Evolutionary conservation across 2,113 vertebrate genomes (phyloP).

Genomic region (Scatophagus argus): DNA sequence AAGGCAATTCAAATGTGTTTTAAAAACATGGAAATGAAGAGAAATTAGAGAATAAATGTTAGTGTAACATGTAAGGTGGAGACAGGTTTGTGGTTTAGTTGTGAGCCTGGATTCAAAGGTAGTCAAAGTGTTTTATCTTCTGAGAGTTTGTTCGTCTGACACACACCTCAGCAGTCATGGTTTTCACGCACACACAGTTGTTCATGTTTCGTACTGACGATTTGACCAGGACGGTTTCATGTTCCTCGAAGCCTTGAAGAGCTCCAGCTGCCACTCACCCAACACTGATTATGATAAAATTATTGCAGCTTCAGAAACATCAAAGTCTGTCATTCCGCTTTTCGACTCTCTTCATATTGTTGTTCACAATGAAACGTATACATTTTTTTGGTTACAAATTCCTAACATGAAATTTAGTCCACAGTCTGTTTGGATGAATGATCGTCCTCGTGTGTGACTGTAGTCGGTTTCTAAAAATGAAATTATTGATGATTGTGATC

Average conservation of each 20-base stretch:
- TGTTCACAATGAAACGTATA: not conserved
- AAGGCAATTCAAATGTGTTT: not conserved
- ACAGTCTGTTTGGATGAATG: not conserved
- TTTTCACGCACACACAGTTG: not conserved
- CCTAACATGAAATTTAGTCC: not conserved
- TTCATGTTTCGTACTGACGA: not conserved
- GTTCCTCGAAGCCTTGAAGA: not conserved
- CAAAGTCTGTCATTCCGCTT: not conserved
- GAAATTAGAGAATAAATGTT: not conserved
- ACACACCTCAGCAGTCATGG: not conserved
- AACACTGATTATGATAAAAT: not conserved
- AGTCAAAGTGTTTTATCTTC: not conserved
- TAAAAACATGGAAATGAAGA: not conserved
- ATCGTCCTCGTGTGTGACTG: not conserved
- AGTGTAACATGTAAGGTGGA: not conserved
- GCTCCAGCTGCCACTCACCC: not conserved
- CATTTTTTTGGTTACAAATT: not conserved
- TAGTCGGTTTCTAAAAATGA: not conserved
- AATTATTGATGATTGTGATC: not conserved
- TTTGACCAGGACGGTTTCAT: not conserved
- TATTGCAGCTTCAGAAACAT: not conserved
- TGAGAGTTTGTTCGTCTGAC: not conserved
- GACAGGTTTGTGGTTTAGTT: not conserved
- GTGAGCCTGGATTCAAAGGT: not conserved
- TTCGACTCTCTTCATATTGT: not conserved